Conservation (phyloP, 2,113 vertebrate species). For the Tonatia bakeri region DNA sequence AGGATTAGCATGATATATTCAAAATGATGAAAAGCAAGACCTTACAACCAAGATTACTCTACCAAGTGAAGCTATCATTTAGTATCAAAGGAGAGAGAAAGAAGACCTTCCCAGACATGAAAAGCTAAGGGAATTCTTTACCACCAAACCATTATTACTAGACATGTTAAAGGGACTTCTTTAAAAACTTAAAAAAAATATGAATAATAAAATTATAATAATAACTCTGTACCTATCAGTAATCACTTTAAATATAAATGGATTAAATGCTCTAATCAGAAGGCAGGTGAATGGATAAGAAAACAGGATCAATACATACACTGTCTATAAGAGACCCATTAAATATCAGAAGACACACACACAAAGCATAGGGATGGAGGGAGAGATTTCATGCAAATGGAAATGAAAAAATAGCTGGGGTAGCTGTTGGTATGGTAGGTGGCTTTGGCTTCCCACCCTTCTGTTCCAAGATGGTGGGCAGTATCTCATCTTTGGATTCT, state of each 20-base stretch:
- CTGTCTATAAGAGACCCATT: too few species aligned
- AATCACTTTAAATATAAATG: neutral
- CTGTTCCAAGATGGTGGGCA: conserved; percentile 97
- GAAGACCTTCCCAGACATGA: neutral
- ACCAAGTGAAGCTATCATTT: neutral
- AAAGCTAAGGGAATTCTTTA: neutral
- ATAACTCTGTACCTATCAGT: neutral
- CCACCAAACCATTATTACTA: neutral
- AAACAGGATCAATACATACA: too few species aligned
- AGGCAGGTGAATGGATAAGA: neutral
- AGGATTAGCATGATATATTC: neutral
- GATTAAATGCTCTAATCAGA: neutral
- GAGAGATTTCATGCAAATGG: too few species aligned
- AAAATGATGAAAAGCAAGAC: neutral
- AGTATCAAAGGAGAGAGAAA: neutral
- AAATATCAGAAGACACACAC: too few species aligned
- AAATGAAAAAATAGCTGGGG: neutral
- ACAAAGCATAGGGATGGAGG: too few species aligned
- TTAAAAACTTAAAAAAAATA: neutral
- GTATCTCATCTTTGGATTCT: conserved; percentile 96
- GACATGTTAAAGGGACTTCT: neutral
- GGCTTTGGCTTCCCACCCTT: conserved; percentile 96
- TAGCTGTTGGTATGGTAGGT: conserved; percentile 91
- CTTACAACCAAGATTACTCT: neutral
- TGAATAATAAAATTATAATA: too few species aligned